phyloP scores from a whole-genome alignment of 2,888 invertebrate species.

The Hydrotaea diabolus region DNA sequence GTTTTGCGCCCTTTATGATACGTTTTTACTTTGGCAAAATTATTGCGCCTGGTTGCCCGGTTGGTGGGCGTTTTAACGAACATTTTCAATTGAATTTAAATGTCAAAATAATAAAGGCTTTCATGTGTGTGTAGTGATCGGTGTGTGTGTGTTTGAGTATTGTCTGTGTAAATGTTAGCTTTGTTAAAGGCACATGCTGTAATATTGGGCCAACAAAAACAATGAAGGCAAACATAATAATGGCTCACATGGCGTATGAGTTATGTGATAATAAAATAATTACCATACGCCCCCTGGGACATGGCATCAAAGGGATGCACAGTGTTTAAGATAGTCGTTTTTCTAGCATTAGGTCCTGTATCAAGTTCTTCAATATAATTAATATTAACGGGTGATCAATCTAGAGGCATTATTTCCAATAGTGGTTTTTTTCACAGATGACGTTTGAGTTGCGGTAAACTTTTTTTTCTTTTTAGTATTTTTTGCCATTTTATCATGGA shows the following conservation, averaged over 20 bases:
- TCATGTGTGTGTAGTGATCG: background rate
- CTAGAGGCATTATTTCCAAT: too few relatives aligned
- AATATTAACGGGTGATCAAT: too few relatives aligned
- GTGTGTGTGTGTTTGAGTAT: background rate
- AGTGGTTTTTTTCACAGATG: too few relatives aligned
- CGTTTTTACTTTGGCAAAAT: background rate
- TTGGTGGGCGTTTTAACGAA: background rate
- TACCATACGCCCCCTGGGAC: background rate
- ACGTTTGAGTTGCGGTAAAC: too few relatives aligned
- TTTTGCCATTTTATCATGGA: too few relatives aligned
- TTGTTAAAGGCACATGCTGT: background rate
- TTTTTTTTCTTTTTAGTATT: too few relatives aligned
- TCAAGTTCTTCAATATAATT: too few relatives aligned
- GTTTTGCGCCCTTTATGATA: background rate
- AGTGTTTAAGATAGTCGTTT: too few relatives aligned
- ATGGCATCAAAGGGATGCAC: too few relatives aligned
- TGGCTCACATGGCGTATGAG: background rate
- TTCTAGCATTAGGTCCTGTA: too few relatives aligned
- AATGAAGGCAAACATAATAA: background rate
- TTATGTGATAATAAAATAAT: constrained; percentile 2
- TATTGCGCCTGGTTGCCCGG: background rate
- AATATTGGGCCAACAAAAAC: background rate
- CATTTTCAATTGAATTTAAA: constrained; percentile 30
- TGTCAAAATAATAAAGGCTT: constrained; percentile 21
- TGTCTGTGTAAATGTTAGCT: background rate